Evolutionary conservation across 2,888 invertebrate species (phyloP), one percentile per base, ranked within the genome.

Genomic region (Chrysomela aeneicollis): DNA sequence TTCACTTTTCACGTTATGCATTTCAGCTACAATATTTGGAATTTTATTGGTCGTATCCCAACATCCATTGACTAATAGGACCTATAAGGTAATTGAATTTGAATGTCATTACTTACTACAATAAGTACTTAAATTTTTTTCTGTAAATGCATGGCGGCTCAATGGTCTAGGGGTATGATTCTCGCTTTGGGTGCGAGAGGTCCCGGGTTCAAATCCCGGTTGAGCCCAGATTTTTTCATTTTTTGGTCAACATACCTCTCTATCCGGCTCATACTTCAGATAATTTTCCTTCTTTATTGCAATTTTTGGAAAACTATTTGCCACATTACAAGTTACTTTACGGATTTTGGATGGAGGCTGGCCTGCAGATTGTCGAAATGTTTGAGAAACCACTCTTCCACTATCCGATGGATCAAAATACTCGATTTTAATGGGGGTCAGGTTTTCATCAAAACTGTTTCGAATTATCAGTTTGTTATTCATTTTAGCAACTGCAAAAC

Each of bases 111-210:
- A 55, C 2, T 22, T 35, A n/a, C 19, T 30, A 22, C 22, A 42
- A 6, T 42, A 2, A 17, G 46, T 59, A 26, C 6, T 26, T 26
- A 26, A 26, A 26, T 5, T 26, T 26, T 26, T 6, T 5, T 3
- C 6, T 35, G 17, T 26, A 3, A 3, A 26, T 3, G 10, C 22
- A 58, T 59, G 10, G 51, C 32, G 83, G 82, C 83, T 83, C 83
- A 83, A 80, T 83, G 82, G 83, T 82, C 82, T 83, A 83, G 83
- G 82, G 82, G 82, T 83, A 83, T 83, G 82, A 83, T 83, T 83
- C 80, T 83, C 82, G 82, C 82, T 82, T 82, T 81, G 82, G 82
- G 83, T 82, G 83, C 82, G 82, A 82, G 83, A 83, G 82, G 82
- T 82, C 82, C 82, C 82, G 82, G 82, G 81, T 82, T 82, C 82